Conservation (phyloP, 2,797 vertebrate genomes). For the Lagodon rhomboides region DNA sequence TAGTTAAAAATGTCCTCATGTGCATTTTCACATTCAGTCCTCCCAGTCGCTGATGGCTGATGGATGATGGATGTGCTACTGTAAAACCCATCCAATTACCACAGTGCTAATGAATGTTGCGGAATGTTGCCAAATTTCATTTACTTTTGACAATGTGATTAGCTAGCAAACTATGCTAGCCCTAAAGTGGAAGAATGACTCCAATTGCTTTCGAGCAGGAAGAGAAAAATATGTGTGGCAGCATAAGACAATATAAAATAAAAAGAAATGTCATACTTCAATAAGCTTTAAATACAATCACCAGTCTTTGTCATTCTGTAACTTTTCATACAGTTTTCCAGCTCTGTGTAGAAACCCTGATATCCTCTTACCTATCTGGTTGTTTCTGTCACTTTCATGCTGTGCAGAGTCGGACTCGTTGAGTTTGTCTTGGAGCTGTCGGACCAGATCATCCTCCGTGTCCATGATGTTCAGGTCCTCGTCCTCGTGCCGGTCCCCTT, state of each 20-base stretch:
- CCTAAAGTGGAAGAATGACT: too few species aligned
- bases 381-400: slow-evolving; percentile 91
- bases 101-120: too few species aligned
- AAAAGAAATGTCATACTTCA: neutral
- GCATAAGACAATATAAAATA: neutral
- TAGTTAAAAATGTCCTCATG: too few species aligned
- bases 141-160: too few species aligned
- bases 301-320: neutral
- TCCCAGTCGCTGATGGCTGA: too few species aligned
- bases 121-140: too few species aligned
- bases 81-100: too few species aligned
- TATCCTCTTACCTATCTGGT: slow-evolving; percentile 89
- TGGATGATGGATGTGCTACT: too few species aligned
- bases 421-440: slow-evolving; percentile 93
- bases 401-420: slow-evolving; percentile 90
- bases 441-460: slow-evolving; percentile 95
- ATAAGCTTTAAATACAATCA: neutral
- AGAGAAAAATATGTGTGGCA: too few species aligned
- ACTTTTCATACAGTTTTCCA: neutral
- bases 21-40: too few species aligned
- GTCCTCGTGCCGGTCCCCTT: slow-evolving; percentile 93
- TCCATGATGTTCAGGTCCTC: slow-evolving; percentile 98
- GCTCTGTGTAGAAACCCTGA: neutral
- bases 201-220: too few species aligned
- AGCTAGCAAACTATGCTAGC: too few species aligned